phyloP scores from a whole-genome alignment of 2,797 vertebrate species.

The Acanthurus lineatus region DNA sequence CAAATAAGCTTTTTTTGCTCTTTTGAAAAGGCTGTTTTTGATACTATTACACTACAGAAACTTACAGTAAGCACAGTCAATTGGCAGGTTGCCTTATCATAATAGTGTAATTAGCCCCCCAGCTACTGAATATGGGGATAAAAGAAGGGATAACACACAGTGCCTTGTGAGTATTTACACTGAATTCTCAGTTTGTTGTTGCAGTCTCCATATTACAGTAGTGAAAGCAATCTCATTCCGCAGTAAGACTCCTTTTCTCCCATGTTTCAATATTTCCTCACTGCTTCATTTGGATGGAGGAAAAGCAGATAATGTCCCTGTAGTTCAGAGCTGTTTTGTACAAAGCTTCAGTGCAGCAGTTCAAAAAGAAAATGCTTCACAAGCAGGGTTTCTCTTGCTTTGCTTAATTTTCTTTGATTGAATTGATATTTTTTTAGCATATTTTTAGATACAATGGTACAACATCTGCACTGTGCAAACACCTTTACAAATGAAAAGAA shows the following conservation, averaged over 20 bases:
- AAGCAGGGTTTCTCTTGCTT: not conserved
- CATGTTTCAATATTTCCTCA: conserved; percentile 45
- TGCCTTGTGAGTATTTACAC: conserved; percentile 60
- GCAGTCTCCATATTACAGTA: conserved; percentile 60
- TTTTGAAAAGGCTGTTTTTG: conserved; percentile 26
- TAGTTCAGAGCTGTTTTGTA: conserved; percentile 16
- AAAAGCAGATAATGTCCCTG: conserved; percentile 24
- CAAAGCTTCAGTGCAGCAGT: conserved; percentile 19
- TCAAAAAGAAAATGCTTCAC: conserved; percentile 2
- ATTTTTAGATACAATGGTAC: not conserved
- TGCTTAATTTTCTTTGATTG: not conserved
- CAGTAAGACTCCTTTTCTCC: conserved; percentile 2
- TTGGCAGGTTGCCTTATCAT: conserved; percentile 58
- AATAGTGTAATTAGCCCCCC: conserved; percentile 63
- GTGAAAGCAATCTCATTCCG: conserved; percentile 34
- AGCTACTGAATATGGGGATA: conserved; percentile 53
- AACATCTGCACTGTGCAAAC: not conserved
- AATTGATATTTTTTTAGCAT: not conserved
- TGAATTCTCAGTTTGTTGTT: conserved; percentile 61
- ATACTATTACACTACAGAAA: conserved; percentile 47
- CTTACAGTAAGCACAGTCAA: conserved; percentile 40
- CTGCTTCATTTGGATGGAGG: conserved; percentile 50
- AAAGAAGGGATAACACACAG: conserved; percentile 59
- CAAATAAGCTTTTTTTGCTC: conserved; percentile 27
- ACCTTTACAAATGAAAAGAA: conserved; percentile 5